A percentile compares a stretch with the other conserved stretches of the same genome.
Evolutionary conservation across 2,113 vertebrate species (phyloP).

Genomic region (Recurvirostra avosetta): DNA sequence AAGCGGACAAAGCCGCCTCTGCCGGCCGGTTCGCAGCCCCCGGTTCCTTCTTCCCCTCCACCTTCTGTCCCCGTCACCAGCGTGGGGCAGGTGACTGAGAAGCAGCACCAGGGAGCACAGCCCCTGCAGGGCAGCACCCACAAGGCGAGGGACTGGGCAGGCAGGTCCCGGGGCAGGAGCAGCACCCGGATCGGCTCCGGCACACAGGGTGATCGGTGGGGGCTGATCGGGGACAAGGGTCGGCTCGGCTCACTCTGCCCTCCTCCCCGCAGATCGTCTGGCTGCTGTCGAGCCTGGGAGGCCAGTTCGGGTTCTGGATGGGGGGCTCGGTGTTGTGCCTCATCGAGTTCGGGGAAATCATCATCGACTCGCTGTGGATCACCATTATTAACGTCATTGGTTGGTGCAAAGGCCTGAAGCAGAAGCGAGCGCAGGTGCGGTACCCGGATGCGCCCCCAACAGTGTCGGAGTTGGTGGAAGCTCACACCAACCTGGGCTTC

Average conservation of each 20-base stretch:
- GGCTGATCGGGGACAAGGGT: fast-evolving
- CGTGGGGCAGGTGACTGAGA: fast-evolving
- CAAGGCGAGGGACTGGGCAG: fast-evolving
- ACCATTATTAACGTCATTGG: slow-evolving; percentile 66
- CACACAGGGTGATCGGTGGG: fast-evolving
- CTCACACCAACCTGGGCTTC: slow-evolving; percentile 76
- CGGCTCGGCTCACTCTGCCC: neutral
- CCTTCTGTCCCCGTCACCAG: fast-evolving
- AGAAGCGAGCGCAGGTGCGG: neutral
- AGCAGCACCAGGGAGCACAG: neutral
- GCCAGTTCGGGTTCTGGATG: slow-evolving; percentile 87
- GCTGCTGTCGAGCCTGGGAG: slow-evolving; percentile 79
- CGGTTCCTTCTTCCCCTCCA: no score
- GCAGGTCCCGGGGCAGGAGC: neutral
- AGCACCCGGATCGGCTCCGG: neutral
- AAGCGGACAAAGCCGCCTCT: no score
- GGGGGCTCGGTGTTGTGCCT: slow-evolving; percentile 82
- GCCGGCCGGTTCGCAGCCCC: no score
- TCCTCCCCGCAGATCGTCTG: slow-evolving; percentile 72
- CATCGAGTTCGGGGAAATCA: slow-evolving; percentile 80
- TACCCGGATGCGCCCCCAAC: slow-evolving; percentile 45
- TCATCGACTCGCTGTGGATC: slow-evolving; percentile 83
- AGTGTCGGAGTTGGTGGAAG: slow-evolving; percentile 71
- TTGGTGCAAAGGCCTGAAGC: slow-evolving; percentile 57
- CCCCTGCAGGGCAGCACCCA: no score